Conservation (phyloP, 1,140 invertebrate species). For the Dendroctonus ponderosae region DNA sequence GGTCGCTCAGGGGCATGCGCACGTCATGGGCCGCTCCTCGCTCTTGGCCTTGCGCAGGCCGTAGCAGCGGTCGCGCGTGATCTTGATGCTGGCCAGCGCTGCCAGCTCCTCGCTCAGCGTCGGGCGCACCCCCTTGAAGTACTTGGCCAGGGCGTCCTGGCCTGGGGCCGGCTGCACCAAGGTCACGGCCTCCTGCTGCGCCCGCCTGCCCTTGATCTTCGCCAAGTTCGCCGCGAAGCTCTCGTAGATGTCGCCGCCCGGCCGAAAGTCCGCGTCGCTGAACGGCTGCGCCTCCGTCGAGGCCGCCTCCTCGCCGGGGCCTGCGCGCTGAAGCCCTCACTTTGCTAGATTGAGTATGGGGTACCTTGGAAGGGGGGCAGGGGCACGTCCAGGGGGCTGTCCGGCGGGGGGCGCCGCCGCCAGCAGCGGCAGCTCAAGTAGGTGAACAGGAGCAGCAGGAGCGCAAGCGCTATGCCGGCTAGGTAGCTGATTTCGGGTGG, state of each 20-base stretch:
- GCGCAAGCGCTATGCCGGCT: background rate
- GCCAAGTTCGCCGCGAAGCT: constrained; percentile 13
- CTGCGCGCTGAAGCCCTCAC: background rate
- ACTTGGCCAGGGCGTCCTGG: constrained; percentile 8
- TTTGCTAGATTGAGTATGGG: background rate
- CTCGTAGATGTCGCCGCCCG: constrained; percentile 30
- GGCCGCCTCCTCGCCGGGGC: constrained; percentile 21
- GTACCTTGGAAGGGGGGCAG: constrained; percentile 25
- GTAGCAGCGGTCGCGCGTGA: constrained; percentile 26
- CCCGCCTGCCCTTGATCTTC: constrained; percentile 17
- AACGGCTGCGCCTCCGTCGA: constrained; percentile 1
- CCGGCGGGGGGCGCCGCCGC: background rate
- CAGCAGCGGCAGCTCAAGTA: constrained; percentile 14
- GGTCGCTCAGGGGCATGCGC: background rate
- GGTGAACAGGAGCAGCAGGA: constrained; percentile 15
- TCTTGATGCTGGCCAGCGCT: constrained; percentile 31
- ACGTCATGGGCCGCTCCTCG: constrained; percentile 22
- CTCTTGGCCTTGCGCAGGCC: constrained; percentile 26
- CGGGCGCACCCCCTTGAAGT: constrained; percentile 12
- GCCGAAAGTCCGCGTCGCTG: constrained; percentile 25
- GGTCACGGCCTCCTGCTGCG: background rate
- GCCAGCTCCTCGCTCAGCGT: constrained; percentile 26
- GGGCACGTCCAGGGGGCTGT: constrained; percentile 17
- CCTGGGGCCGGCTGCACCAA: constrained; percentile 6
- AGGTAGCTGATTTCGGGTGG: background rate